Conservation (phyloP, 2,113 vertebrate species). For the Hystrix cristata region DNA sequence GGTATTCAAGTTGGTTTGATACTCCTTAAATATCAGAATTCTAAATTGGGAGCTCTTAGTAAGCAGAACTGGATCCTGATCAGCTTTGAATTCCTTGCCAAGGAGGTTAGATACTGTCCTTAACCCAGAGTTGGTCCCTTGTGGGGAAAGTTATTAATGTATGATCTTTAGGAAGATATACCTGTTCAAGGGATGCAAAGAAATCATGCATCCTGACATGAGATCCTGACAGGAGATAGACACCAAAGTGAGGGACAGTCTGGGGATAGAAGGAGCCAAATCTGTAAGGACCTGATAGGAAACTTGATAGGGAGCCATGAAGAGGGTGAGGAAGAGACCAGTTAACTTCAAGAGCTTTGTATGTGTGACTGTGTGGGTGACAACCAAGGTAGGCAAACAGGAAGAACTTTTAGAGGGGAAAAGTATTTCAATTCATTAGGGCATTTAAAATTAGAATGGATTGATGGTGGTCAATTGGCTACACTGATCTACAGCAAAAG, state of each 20-base stretch:
- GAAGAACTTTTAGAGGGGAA: not conserved
- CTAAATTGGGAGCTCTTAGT: constrained; percentile 26
- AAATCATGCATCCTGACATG: not conserved
- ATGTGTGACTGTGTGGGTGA: not conserved
- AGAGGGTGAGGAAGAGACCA: not conserved
- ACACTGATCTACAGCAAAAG: not conserved
- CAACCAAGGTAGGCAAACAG: not conserved
- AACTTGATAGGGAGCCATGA: not conserved
- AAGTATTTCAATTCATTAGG: not conserved
- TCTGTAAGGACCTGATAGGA: not conserved
- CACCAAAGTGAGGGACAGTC: not conserved
- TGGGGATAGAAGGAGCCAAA: not conserved
- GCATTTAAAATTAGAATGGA: constrained; percentile 1
- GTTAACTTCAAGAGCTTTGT: not conserved
- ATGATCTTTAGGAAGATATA: constrained; percentile 24
- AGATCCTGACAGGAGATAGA: not conserved
- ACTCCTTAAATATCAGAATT: constrained; percentile 52
- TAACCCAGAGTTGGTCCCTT: not conserved
- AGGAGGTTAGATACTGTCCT: constrained; percentile 40
- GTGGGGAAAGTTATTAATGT: not conserved
- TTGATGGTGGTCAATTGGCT: not conserved
- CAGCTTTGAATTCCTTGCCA: not conserved
- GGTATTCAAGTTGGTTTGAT: not conserved
- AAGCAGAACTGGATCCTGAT: not conserved
- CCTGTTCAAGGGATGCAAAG: not conserved